phyloP scores from a whole-genome alignment of 2,113 vertebrate species.

The Nannospalax galili region DNA sequence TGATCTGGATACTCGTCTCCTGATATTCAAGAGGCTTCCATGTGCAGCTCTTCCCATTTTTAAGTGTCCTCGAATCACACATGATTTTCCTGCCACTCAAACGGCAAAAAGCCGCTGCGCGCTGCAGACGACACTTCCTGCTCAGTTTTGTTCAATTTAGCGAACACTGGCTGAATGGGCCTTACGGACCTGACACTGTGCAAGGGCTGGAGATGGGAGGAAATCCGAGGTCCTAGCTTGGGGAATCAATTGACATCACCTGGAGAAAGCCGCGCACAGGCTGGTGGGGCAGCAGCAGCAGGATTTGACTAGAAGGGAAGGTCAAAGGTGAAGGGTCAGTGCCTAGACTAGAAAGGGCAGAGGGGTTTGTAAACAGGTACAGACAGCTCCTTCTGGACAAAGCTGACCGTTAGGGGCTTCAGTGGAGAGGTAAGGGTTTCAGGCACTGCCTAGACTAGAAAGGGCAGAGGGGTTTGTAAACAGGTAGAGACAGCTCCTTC shows the following conservation, averaged over 20 bases:
- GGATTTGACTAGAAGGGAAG: neutral
- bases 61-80: slow-evolving; percentile 59
- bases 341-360: neutral
- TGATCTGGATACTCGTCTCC: slow-evolving; percentile 70
- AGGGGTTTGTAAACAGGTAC: neutral
- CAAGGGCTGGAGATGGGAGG: neutral
- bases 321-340: neutral
- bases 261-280: neutral
- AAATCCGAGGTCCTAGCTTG: neutral
- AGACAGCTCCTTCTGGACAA: neutral
- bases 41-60: slow-evolving; percentile 52
- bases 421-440: neutral
- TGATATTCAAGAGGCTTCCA: slow-evolving; percentile 52
- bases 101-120: neutral
- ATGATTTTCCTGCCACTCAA: neutral
- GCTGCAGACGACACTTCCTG: neutral
- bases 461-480: neutral
- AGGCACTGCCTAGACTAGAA: too few relatives aligned
- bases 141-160: neutral
- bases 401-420: neutral
- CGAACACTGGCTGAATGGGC: neutral
- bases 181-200: neutral
- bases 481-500: neutral
- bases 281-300: neutral
- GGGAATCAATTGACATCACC: neutral